A percentile compares a stretch with the other conserved stretches of the same genome.
Evolutionary conservation across 2,797 vertebrate species (phyloP).

Genomic region (Furcifer pardalis): DNA sequence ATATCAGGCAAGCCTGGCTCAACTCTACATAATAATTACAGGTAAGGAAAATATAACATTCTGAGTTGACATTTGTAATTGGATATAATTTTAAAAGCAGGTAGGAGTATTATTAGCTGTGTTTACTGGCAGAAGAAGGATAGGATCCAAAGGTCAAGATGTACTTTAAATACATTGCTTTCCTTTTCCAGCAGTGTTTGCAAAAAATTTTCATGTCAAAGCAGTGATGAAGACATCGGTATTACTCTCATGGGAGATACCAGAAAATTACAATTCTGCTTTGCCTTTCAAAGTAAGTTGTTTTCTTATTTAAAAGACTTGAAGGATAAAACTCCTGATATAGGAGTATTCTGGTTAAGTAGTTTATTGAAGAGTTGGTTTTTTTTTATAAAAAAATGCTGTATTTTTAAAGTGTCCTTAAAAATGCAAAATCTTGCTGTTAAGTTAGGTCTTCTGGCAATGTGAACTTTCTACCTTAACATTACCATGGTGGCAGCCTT

Average conservation of each 20-base stretch:
- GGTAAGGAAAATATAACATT: constrained; percentile 73
- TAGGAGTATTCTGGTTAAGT: constrained; percentile 7
- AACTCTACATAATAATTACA: constrained; percentile 68
- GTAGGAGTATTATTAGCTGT: constrained; percentile 62
- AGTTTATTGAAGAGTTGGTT: background rate
- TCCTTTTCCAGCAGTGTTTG: constrained; percentile 99
- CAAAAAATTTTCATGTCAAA: constrained; percentile 99
- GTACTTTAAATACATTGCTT: constrained; percentile 92
- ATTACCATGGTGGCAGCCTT: background rate
- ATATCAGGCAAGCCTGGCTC: constrained; percentile 74
- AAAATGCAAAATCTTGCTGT: background rate
- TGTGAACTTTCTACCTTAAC: constrained; percentile 1
- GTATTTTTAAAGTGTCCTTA: background rate
- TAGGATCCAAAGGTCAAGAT: constrained; percentile 59
- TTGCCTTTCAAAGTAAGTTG: constrained; percentile 96
- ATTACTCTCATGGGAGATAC: constrained; percentile 97
- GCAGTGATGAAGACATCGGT: constrained; percentile 99
- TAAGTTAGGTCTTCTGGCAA: background rate
- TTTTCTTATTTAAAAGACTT: constrained; percentile 30
- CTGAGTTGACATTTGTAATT: constrained; percentile 55
- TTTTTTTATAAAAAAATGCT: background rate
- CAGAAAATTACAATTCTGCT: constrained; percentile 97
- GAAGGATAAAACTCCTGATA: constrained; percentile 9
- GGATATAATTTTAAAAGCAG: constrained; percentile 60
- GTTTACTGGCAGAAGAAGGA: constrained; percentile 41